Evolutionary conservation across 2,888 invertebrate species (phyloP), one percentile per base, ranked within the genome.

Genomic region (Pseudococcus jackbeardsleyi): DNA sequence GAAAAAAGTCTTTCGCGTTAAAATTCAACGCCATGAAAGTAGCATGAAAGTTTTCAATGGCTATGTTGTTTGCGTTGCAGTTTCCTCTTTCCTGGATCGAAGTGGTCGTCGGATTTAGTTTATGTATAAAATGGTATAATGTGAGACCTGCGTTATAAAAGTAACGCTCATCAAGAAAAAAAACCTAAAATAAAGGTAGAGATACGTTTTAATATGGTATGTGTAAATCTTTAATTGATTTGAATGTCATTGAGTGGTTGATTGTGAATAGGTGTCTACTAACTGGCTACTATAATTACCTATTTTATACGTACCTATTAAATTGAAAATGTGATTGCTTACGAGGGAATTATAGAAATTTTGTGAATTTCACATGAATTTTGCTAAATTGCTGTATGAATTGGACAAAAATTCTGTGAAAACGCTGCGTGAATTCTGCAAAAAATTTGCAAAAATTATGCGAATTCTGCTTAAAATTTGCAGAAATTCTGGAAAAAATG

Each of bases 41-140:
- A 72, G 68, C 68, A 26, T 15, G 68, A 33, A 72, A 72, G 68
- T 72, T 72, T 72, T 26, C 68, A 33, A 72, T 72, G 68, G 33
- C 33, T 72, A 15, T 33, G 68, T 72, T 72, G 33, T 72, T 72
- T 72, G 68, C 26, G 33, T 72, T 72, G 68, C 68, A 72, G 68
- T 72, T 72, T 72, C 26, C 33, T 72, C 26, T 72, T 72, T 72
- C 26, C 33, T 72, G 68, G 15, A 33, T 26, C 11, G 15, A 72
- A 72, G 68, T 72, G 68, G 68, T 72, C 68, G 0, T 72, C 68
- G 68, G 33, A 12, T 72, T 72, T 72, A 72, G 26, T 72, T 72
- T 72, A 72, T 33, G 26, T 72, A 72, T 33, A 15, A 72, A 72
- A 12, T 33, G 0, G 33, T 3, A 15, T 72, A 19, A 59, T 59